Conservation (phyloP, 2,888 invertebrate genomes). For the Eupithecia subfuscata region DNA sequence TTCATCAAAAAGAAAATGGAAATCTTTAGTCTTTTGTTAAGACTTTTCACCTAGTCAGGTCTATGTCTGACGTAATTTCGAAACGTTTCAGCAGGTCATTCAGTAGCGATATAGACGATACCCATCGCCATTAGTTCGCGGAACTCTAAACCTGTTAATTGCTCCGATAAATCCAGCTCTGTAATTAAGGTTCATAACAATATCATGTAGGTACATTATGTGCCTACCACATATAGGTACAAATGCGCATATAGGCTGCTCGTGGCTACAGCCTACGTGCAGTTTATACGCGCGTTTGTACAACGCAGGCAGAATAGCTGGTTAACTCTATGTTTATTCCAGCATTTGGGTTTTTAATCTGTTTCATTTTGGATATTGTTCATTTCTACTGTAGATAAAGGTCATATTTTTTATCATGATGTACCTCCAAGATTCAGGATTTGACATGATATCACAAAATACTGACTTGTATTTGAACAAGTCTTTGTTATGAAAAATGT, state of each 20-base stretch:
- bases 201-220: not conserved
- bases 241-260: too few species aligned
- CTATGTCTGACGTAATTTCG: not conserved
- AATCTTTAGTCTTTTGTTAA: too few species aligned
- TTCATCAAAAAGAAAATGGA: too few species aligned
- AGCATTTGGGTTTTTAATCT: not conserved
- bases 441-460: too few species aligned
- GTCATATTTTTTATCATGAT: not conserved
- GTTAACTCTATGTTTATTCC: not conserved
- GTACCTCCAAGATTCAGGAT: not conserved
- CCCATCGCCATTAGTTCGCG: not conserved
- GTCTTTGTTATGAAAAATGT: too few species aligned
- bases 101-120: not conserved
- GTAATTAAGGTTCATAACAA: conserved; percentile 18
- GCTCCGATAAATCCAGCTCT: conserved; percentile 7
- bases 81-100: not conserved
- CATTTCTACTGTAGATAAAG: not conserved
- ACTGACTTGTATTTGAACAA: too few species aligned
- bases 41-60: not conserved
- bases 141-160: conserved; percentile 9
- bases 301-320: not conserved
- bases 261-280: not conserved
- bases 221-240: not conserved
- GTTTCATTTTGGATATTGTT: not conserved
- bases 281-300: not conserved